Percentiles rank a stretch among this genome's conserved stretches.
These are phyloP conservation scores for Pyrocephalus nanus DNA, from an alignment of 2,797 vertebrate genomes.

Conservation along the genomic window DNA sequence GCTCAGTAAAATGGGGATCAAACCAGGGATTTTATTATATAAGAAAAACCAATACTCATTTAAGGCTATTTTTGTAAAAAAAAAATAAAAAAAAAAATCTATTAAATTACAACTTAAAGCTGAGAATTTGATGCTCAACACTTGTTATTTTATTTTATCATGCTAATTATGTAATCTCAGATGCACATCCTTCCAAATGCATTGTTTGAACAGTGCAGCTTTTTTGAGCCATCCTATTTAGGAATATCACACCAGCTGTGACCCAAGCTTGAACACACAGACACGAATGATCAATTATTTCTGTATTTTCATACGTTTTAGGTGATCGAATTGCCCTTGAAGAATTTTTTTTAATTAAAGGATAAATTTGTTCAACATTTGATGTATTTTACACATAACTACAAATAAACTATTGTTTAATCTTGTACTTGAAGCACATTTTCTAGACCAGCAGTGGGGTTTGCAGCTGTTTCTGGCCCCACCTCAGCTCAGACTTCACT, in stretches of 20 bases:
- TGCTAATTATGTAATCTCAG: not conserved
- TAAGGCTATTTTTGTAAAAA: not conserved
- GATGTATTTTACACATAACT: not conserved
- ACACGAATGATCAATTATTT: not conserved
- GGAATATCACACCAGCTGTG: not conserved
- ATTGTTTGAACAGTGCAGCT: not conserved
- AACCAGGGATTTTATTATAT: not conserved
- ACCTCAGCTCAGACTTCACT: not conserved
- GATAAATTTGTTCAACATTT: not conserved
- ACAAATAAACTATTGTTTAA: not conserved
- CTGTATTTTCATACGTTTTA: not conserved
- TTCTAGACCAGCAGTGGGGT: not conserved
- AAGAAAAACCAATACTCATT: not conserved
- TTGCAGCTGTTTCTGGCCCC: slow-evolving; percentile 10
- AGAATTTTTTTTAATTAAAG: not conserved
- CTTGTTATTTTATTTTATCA: not conserved
- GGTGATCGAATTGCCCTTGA: not conserved
- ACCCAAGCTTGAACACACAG: not conserved
- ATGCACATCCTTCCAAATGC: not conserved
- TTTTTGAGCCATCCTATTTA: not conserved
- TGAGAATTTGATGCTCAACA: not conserved
- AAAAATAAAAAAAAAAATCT: not conserved
- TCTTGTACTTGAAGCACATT: not conserved
- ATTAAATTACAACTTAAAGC: not conserved
- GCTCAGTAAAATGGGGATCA: not conserved